These are phyloP conservation scores for Cataglyphis cursor DNA, from an alignment of 2,888 invertebrate species.

Conservation along the genomic window DNA sequence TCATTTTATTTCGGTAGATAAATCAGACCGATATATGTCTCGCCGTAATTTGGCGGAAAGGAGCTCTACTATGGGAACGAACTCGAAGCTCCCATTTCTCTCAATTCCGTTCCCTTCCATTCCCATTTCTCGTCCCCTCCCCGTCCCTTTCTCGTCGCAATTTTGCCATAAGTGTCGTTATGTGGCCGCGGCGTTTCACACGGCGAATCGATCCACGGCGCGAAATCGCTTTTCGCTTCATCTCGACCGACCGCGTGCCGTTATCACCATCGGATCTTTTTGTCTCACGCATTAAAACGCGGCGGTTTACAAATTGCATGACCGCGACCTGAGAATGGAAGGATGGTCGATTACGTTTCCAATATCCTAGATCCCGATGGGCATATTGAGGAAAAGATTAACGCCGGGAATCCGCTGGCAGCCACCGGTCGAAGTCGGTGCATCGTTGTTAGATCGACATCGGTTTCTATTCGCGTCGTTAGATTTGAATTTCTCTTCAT, in stretches of 20 bases:
- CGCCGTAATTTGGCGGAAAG: not conserved
- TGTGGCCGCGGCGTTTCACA: conserved; percentile 39
- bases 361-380: conserved; percentile 48
- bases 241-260: conserved; percentile 33
- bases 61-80: not conserved
- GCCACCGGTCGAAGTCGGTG: conserved; percentile 6
- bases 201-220: conserved; percentile 33
- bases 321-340: not conserved
- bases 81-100: not conserved
- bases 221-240: conserved; percentile 35
- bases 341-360: conserved; percentile 43
- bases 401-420: conserved; percentile 33
- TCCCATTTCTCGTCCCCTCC: conserved; percentile 11
- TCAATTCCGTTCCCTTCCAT: not conserved
- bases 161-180: conserved; percentile 36
- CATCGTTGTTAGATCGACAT: conserved; percentile 8
- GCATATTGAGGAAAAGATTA: conserved; percentile 41
- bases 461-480: not conserved
- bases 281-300: conserved; percentile 37
- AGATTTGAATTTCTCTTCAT: not conserved
- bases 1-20: not conserved
- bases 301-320: conserved; percentile 49
- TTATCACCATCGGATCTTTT: conserved; percentile 37
- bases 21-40: not conserved
- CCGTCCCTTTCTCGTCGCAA: not conserved